Base-by-base conservation (phyloP, 2,113 vertebrate species). In the Urocolius indicus region DNA sequence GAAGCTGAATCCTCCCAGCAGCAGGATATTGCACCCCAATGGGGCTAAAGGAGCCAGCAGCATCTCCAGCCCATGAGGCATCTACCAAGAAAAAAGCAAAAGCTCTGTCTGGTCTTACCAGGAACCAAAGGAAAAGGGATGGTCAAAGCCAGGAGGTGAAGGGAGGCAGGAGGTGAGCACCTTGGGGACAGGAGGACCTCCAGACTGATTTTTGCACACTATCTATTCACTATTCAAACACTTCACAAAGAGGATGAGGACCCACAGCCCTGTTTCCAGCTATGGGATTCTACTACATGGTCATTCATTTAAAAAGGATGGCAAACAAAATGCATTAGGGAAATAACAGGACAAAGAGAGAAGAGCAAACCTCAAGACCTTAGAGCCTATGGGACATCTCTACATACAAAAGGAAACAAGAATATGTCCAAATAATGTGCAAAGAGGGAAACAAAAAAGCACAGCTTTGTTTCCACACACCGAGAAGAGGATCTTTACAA, bases 1-100 rank as follows among this genome's bases (percentile, higher is more conserved):
- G 36, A 84, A 61, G 24, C 19, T 26, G 34, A 93, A 61, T 12
- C 1, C 0, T 43, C 20, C 19, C 32, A 20, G 34, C 3, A 68
- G 29, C 29, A 49, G 14, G 13, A 67, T 4, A 4, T 19, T 36
- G 13, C 21, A 65, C 2, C 27, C 32, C 2, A 1, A 8, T 1
- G 10, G 23, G 14, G 13, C 22, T 78, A 49, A 68, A 82, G 59
- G 26, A 86, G 7, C 13, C 49, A 79, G 5, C 21, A 83, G 41
- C 26, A 69, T 23, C 59, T 69, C 21, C 61, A 82, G 29, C 10
- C 72, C 19, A 41, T 0, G 0, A 69, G 87, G 22, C 14, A 74
- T 71, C 8, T 30, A 62, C 23, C 0, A 0, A 30, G 7, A 13
- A 66, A 90, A 89, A 81, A 5, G 7, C 4, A 57, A 72, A 76